These are phyloP conservation scores for Cryptosula pallasiana DNA, from an alignment of 2,888 invertebrate species.

Conservation along the genomic window DNA sequence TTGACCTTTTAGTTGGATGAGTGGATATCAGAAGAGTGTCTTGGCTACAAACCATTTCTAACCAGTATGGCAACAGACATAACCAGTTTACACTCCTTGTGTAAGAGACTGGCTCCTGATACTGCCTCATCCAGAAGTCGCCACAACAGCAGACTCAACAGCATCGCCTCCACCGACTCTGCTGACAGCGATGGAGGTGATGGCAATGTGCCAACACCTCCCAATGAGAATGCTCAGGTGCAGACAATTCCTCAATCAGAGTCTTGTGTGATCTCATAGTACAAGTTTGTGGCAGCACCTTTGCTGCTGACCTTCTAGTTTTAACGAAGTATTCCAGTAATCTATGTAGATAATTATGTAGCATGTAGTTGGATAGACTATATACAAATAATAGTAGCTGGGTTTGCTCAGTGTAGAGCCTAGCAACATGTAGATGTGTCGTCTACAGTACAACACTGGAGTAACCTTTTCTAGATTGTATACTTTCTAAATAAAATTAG, in stretches of 20 bases:
- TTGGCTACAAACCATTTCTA: slow-evolving; percentile 51
- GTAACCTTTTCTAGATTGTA: too few relatives aligned
- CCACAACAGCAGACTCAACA: neutral
- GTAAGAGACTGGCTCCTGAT: neutral
- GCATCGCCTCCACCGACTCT: neutral
- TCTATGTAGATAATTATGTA: neutral
- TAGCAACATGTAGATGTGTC: too few relatives aligned
- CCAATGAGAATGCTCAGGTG: neutral
- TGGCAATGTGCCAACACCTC: neutral
- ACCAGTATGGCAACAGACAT: slow-evolving; percentile 26
- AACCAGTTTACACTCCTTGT: neutral
- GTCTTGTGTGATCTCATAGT: slow-evolving; percentile 18
- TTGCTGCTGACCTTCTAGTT: neutral
- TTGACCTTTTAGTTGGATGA: slow-evolving; percentile 15
- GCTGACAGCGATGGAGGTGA: neutral
- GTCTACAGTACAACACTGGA: too few relatives aligned
- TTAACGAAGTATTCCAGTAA: neutral
- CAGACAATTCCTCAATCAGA: neutral
- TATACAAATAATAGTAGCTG: too few relatives aligned
- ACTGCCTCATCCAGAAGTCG: neutral
- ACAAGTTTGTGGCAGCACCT: neutral
- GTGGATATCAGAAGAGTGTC: slow-evolving; percentile 35
- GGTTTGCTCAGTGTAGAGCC: too few relatives aligned
- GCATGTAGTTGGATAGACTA: too few relatives aligned
- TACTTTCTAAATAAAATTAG: too few relatives aligned